These are phyloP conservation scores for Gadus chalcogrammus DNA, from an alignment of 2,113 vertebrate species.

Conservation along the genomic window DNA sequence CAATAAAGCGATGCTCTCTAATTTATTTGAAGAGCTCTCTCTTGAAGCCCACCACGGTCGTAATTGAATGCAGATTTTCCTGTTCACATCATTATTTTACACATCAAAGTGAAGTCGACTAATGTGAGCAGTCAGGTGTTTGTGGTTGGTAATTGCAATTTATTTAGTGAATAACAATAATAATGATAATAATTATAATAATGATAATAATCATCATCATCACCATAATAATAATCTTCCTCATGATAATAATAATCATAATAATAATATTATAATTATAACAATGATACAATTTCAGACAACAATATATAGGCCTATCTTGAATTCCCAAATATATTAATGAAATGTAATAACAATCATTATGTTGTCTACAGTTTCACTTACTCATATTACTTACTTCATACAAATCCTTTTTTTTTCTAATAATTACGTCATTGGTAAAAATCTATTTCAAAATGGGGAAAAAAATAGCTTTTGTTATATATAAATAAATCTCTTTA, in stretches of 20 bases:
- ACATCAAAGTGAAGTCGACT: slow-evolving; percentile 16
- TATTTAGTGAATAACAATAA: not conserved
- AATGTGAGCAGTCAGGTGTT: not conserved
- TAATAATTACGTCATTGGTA: not conserved
- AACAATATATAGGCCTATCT: too few relatives aligned
- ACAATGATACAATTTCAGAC: not conserved
- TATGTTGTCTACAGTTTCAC: not conserved
- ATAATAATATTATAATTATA: not conserved
- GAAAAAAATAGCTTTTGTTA: not conserved
- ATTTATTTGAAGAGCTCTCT: slow-evolving; percentile 21
- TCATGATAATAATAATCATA: not conserved
- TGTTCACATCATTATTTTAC: slow-evolving; percentile 12
- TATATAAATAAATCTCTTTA: not conserved
- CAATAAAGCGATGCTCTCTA: slow-evolving; percentile 30
- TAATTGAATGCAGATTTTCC: slow-evolving; percentile 28
- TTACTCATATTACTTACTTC: not conserved
- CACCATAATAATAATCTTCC: not conserved
- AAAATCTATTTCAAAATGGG: not conserved
- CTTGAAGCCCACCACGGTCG: slow-evolving; percentile 15
- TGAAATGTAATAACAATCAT: not conserved
- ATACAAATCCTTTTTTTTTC: not conserved
- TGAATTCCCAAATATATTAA: not conserved
- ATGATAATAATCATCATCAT: not conserved
- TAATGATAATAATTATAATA: slow-evolving; percentile 1
- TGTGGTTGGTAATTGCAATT: not conserved